Evolutionary conservation across 2,797 vertebrate genomes (phyloP).

Genomic region (Malacoraja senta): DNA sequence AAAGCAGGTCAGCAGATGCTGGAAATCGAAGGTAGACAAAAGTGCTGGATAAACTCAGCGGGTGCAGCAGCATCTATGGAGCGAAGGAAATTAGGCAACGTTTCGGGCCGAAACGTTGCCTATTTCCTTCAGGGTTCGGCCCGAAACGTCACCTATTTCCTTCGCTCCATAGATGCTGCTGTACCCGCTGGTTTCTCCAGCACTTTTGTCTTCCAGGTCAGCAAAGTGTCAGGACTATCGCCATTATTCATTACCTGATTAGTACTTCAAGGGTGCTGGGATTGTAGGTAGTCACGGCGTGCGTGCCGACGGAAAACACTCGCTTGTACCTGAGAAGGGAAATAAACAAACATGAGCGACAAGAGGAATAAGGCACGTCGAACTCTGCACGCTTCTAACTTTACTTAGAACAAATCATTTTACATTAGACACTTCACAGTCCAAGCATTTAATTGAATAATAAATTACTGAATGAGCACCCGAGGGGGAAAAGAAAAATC

Average conservation of each 20-base stretch:
- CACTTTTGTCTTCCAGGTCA: neutral
- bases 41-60: too few species aligned
- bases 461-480: neutral
- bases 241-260: constrained; percentile 78
- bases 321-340: constrained; percentile 79
- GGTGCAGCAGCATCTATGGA: too few species aligned
- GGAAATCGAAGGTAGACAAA: too few species aligned
- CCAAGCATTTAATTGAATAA: neutral
- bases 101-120: too few species aligned
- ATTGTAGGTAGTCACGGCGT: constrained; percentile 95
- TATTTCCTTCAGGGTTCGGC: too few species aligned
- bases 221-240: neutral
- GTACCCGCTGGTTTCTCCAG: too few species aligned
- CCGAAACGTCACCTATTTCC: too few species aligned
- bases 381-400: neutral
- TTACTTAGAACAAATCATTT: neutral
- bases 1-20: too few species aligned
- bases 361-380: neutral
- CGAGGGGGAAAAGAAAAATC: neutral
- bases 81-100: too few species aligned
- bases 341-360: neutral
- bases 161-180: too few species aligned
- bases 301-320: constrained; percentile 92
- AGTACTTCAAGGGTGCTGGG: constrained; percentile 91
- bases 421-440: neutral